Evolutionary conservation across 2,888 invertebrate genomes (phyloP).

Genomic region (Nephrotoma appendiculata): DNA sequence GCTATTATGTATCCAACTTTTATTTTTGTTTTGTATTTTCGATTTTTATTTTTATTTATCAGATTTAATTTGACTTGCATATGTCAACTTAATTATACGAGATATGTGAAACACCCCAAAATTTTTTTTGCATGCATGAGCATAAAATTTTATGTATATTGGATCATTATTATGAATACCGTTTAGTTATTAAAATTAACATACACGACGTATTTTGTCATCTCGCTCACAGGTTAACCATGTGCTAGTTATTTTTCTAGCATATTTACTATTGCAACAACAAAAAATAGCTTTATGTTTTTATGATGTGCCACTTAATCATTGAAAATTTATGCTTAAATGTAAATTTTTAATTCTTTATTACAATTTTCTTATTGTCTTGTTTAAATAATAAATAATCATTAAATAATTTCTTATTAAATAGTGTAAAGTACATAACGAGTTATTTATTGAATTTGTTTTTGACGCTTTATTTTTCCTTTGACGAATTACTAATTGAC

Average conservation of each 20-base stretch:
- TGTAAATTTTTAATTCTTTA: neutral
- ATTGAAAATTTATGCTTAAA: neutral
- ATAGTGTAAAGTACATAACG: neutral
- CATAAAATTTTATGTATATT: neutral
- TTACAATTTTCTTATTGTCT: neutral
- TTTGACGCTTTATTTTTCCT: neutral
- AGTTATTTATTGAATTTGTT: neutral
- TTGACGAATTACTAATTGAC: neutral
- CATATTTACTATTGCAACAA: neutral
- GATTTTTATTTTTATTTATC: neutral
- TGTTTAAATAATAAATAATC: neutral
- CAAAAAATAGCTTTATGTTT: neutral
- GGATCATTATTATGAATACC: neutral
- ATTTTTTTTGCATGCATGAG: neutral
- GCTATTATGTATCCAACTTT: neutral
- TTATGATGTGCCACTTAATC: neutral
- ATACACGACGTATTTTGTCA: neutral
- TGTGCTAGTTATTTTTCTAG: neutral
- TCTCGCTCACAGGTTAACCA: neutral
- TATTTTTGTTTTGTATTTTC: neutral
- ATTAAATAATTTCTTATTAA: neutral
- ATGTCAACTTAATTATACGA: neutral
- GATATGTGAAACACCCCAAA: neutral
- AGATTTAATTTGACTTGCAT: neutral
- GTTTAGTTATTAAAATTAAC: neutral